Percentiles rank a stretch among this genome's conserved stretches.
phyloP scores from a whole-genome alignment of 2,797 vertebrate species.

The Halcyon chelicuti region DNA sequence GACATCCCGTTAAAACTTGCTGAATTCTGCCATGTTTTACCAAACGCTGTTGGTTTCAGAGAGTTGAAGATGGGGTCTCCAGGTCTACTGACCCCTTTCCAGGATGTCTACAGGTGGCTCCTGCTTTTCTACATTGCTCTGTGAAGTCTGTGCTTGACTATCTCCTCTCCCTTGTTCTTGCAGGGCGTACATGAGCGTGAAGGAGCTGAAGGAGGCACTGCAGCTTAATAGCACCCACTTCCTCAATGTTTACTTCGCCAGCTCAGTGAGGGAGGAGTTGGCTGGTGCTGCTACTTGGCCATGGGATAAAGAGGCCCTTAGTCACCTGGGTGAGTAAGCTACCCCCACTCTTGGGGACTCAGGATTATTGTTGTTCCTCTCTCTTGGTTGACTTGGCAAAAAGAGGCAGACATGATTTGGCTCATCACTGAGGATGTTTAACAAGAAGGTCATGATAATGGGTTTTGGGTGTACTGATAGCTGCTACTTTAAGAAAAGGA shows the following conservation, averaged over 20 bases:
- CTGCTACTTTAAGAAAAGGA: neutral
- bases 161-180: neutral
- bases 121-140: neutral
- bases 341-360: accelerated
- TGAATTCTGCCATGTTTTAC: neutral
- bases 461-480: neutral
- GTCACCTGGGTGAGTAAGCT: constrained; percentile 86
- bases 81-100: neutral
- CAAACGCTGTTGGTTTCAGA: neutral
- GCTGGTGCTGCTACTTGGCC: constrained; percentile 98
- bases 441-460: neutral
- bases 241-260: constrained; percentile 96
- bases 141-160: neutral
- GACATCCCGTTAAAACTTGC: neutral
- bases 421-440: neutral
- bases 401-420: neutral
- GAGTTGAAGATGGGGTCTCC: neutral
- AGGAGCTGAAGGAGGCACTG: constrained; percentile 92
- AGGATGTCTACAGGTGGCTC: accelerated
- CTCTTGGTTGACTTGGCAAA: neutral
- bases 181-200: constrained; percentile 95
- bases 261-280: constrained; percentile 91
- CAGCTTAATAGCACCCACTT: constrained; percentile 89
- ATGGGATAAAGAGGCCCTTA: constrained; percentile 96
- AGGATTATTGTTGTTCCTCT: neutral